phyloP scores from a whole-genome alignment of 2,797 vertebrate genomes.

The Mormyrops boulengeri region DNA sequence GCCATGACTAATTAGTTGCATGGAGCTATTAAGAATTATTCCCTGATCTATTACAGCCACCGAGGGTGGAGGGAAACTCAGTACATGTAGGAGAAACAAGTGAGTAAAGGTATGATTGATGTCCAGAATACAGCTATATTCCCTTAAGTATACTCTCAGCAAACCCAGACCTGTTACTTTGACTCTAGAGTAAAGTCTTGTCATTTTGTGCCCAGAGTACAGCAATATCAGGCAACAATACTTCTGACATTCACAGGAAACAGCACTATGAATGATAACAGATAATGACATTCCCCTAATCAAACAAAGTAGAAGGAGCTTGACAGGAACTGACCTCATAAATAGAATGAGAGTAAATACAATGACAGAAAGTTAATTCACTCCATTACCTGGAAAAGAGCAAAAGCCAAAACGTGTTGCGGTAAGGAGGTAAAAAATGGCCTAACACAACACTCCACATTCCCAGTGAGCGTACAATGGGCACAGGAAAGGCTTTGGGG shows the following conservation, averaged over 20 bases:
- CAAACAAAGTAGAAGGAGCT: neutral
- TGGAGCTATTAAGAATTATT: constrained; percentile 33
- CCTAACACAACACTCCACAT: neutral
- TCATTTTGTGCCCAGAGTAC: neutral
- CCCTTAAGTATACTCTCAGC: neutral
- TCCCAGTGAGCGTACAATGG: neutral
- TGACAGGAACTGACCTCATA: neutral
- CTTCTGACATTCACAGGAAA: neutral
- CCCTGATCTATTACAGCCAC: constrained; percentile 28
- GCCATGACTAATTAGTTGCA: constrained; percentile 39
- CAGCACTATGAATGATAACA: neutral
- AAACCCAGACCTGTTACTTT: neutral
- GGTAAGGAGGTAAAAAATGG: neutral
- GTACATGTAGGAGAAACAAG: neutral
- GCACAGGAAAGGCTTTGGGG: neutral
- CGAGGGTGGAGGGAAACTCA: neutral
- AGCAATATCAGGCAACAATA: neutral
- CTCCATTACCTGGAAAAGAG: neutral
- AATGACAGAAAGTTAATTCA: neutral
- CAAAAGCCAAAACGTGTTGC: neutral
- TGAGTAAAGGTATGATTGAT: neutral
- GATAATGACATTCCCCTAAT: neutral
- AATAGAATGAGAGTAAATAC: neutral
- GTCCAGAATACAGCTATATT: neutral
- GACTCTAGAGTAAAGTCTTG: neutral